Conservation (phyloP, 1,140 invertebrate species). For the Chelonus insularis region DNA sequence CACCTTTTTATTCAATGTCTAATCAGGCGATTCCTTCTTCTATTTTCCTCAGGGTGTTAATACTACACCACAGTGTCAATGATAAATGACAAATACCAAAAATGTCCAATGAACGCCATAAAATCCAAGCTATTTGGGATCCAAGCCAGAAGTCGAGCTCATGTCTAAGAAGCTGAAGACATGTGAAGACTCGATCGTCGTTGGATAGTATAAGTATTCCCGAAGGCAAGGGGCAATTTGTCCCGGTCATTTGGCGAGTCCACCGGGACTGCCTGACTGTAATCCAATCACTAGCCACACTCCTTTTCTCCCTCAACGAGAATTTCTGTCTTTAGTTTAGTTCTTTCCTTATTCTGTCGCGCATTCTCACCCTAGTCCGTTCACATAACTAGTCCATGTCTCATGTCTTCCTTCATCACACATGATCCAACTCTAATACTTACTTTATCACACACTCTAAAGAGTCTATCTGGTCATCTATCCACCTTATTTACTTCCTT, state of each 20-base stretch:
- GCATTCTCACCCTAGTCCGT: conserved; percentile 8
- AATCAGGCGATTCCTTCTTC: too few relatives aligned
- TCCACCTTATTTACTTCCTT: background rate
- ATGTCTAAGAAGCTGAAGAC: conserved; percentile 21
- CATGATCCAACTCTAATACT: background rate
- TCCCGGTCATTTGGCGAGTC: conserved; percentile 62
- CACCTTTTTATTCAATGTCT: too few relatives aligned
- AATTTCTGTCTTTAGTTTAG: conserved; percentile 27
- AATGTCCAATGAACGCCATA: too few relatives aligned
- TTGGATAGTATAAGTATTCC: conserved; percentile 60
- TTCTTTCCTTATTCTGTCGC: background rate
- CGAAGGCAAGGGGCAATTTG: conserved; percentile 62
- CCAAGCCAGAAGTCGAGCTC: too few relatives aligned
- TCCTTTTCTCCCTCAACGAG: conserved; percentile 33
- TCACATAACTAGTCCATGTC: conserved; percentile 4
- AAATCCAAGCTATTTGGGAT: too few relatives aligned
- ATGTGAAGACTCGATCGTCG: conserved; percentile 52
- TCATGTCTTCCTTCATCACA: background rate
- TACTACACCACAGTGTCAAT: conserved; percentile 29
- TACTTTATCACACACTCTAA: conserved; percentile 12
- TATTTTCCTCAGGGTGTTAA: conserved; percentile 39
- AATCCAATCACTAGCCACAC: conserved; percentile 62
- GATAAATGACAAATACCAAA: conserved; percentile 8
- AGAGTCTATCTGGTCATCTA: conserved; percentile 19
- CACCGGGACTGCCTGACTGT: conserved; percentile 60